Evolutionary conservation across 2,113 vertebrate genomes (phyloP), one percentile per base, ranked within the genome.

Genomic region (Callionymus lyra): DNA sequence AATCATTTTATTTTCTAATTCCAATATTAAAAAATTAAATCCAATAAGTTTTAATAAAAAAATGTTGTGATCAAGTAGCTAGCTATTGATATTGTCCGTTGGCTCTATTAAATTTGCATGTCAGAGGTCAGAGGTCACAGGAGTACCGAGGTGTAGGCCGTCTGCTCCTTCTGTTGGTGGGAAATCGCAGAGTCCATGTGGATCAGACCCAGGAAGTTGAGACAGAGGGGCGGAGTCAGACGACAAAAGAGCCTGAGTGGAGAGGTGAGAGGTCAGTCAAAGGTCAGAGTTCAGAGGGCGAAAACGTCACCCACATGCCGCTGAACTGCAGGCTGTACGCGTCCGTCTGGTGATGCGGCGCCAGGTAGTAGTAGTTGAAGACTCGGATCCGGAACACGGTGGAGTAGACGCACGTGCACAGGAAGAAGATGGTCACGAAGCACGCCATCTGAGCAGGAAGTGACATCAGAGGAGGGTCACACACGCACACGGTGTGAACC

Each of bases 301-400:
- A 15, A 17, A 10, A n/a, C n/a, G 9, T 9, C 41, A 43, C 94
- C 85, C 60, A 98, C 95, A 98, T 98, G 83, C 95, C 94, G 42
- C 95, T 99, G 83, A 99, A 98, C 79, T 98, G 94, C 16, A 99
- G 91, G 76, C 95, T 99, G 71, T 99, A 98, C 0, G 92, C 93
- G 34, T 99, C 94, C 0, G 95, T 99, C 76, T 99, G 95, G 63
- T 99, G 95, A 63, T 99, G 95, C 1, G 93, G 90, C 46, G 94
- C 93, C 80, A 99, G 82, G 74, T 99, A 96, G 36, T 98, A 99
- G 74, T 97, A 98, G 81, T 99, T 98, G 78, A 99, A 99, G 4
- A 99, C 91, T 27, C 94, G 81, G 34, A 98, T 96, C 31, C 94
- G 89, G 84, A 99, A 99, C 72, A 99, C 95, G 1, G 95, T 99